Conservation (phyloP, 2,888 invertebrate genomes). For the Rapana venosa region DNA sequence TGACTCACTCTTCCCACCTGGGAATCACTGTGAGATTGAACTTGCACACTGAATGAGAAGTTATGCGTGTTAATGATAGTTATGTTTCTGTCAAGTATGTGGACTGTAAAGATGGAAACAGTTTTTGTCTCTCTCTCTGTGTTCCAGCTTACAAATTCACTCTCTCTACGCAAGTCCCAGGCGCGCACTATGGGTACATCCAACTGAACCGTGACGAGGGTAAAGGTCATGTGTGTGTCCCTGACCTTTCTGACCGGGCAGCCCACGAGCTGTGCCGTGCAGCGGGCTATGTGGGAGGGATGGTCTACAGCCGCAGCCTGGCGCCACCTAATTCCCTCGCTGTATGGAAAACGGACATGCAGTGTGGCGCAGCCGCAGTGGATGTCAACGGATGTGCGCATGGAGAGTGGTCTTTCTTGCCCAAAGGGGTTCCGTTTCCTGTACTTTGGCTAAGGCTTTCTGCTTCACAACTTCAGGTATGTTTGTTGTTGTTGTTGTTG, state of each 20-base stretch:
- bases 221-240: slow-evolving; percentile 20
- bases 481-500: too few relatives aligned
- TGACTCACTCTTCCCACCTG: too few relatives aligned
- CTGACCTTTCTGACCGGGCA: background rate
- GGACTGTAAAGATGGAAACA: background rate
- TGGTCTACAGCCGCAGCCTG: background rate
- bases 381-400: slow-evolving; percentile 12
- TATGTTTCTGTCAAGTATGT: too few relatives aligned
- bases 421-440: background rate
- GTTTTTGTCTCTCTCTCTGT: background rate
- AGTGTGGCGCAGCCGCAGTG: background rate
- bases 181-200: background rate
- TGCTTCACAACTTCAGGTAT: background rate
- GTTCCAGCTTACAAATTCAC: background rate
- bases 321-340: background rate
- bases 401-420: background rate
- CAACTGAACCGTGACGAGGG: background rate
- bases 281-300: slow-evolving; percentile 33
- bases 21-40: too few relatives aligned
- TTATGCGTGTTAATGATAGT: too few relatives aligned
- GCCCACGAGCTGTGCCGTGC: slow-evolving; percentile 9
- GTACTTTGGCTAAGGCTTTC: background rate
- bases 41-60: too few relatives aligned
- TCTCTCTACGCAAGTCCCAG: background rate
- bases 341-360: slow-evolving; percentile 16